phyloP scores from a whole-genome alignment of 2,888 invertebrate genomes.

The Oxycera nigricornis region DNA sequence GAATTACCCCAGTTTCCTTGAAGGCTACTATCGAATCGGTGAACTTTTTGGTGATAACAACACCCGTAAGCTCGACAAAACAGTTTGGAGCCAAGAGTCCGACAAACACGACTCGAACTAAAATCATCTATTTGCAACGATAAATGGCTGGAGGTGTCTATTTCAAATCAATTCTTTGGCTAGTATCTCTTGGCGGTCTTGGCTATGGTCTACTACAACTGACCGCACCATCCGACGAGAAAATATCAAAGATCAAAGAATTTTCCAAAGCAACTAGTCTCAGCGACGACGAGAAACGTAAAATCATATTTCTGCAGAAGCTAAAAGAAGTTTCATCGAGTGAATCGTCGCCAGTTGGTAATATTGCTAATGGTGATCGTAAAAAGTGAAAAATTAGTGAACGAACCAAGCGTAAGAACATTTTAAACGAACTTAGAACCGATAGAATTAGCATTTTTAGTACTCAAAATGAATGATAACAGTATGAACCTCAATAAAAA shows the following conservation, averaged over 20 bases:
- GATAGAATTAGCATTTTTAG: background rate
- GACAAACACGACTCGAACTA: slow-evolving; percentile 41
- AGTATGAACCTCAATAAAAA: slow-evolving; percentile 50
- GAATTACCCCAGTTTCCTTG: slow-evolving; percentile 71
- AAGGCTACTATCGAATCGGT: slow-evolving; percentile 74
- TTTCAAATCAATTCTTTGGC: slow-evolving; percentile 66
- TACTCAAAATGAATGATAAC: slow-evolving; percentile 44
- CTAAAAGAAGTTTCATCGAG: slow-evolving; percentile 53
- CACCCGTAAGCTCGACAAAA: slow-evolving; percentile 65
- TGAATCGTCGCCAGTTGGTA: slow-evolving; percentile 14
- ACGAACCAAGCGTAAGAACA: background rate
- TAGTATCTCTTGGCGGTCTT: slow-evolving; percentile 67
- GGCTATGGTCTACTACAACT: slow-evolving; percentile 69
- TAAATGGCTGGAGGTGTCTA: slow-evolving; percentile 58
- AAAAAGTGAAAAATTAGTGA: background rate
- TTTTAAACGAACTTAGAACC: background rate
- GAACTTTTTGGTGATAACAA: slow-evolving; percentile 66
- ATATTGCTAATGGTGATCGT: slow-evolving; percentile 1
- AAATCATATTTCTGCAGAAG: slow-evolving; percentile 55
- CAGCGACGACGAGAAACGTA: slow-evolving; percentile 54
- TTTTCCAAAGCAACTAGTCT: slow-evolving; percentile 46
- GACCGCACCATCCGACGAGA: slow-evolving; percentile 64
- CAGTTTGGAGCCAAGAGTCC: slow-evolving; percentile 63
- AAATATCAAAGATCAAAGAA: slow-evolving; percentile 55
- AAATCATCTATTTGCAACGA: background rate